Evolutionary conservation across 2,113 vertebrate genomes (phyloP), one percentile per base, ranked within the genome.

Genomic region (Phasianus colchicus): DNA sequence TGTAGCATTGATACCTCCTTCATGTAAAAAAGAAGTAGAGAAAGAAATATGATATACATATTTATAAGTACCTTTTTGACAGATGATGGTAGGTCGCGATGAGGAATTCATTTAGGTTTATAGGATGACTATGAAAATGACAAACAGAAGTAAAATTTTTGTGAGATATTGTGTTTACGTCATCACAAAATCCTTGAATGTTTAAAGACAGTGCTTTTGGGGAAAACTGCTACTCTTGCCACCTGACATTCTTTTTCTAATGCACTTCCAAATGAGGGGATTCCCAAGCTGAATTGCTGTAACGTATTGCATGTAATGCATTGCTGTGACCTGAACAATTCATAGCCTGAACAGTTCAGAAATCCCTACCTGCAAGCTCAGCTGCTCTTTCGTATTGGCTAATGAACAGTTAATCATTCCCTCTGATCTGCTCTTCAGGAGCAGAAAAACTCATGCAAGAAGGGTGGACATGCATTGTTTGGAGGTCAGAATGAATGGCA

Each of bases 41-140:
- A 89, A 96, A 96, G 93, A 96, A 74, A 86, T 88, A 75, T 92
- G 8, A 0, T 93, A 97, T 98, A 93, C 98, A 98, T 98, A 98
- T 98, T 98, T 97, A 98, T 98, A 96, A 98, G 94, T 90, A 85
- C 87, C 57, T 96, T 97, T 98, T 96, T 98, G 98, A 98, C 96
- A 98, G 96, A 87, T 88, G 95, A 97, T 94, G 89, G 81, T 82
- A 92, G 96, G 93, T 96, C 77, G 89, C 74, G 94, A 96, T 87
- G 95, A 97, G 75, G 94, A 97, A 97, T 91, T 88, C 8, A 3
- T 96, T 97, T 93, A 81, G 81, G 94, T 96, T 97, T 96, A 64
- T 67, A 72, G 43, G 88, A 94, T 69, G 65, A 88, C 64, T 20
- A 91, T 91, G 83, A 6, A 55, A 88, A 86, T 91, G 90, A 97